These are phyloP conservation scores for Uropsilus gracilis DNA, from an alignment of 2,113 vertebrate species.

Conservation along the genomic window DNA sequence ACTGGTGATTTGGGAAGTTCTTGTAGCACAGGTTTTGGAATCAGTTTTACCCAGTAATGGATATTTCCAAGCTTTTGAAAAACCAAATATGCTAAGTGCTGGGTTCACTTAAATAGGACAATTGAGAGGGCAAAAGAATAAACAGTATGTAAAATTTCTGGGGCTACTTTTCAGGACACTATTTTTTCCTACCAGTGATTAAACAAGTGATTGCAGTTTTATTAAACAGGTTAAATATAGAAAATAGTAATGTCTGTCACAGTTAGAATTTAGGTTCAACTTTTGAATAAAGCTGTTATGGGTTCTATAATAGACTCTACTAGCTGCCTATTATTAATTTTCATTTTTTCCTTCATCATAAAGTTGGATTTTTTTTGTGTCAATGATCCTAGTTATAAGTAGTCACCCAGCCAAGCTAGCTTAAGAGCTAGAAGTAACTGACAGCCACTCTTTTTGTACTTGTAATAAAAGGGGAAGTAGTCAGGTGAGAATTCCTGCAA, in stretches of 20 bases:
- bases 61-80: fast-evolving
- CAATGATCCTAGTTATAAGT: neutral
- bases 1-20: neutral
- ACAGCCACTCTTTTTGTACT: neutral
- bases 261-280: neutral
- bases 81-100: neutral
- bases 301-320: neutral
- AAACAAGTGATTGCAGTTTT: neutral
- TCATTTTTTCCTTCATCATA: neutral
- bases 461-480: neutral
- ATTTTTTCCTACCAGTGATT: neutral
- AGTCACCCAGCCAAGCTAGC: neutral
- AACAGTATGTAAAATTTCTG: neutral
- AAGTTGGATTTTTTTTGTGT: neutral
- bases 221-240: neutral
- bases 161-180: neutral
- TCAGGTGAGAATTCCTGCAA: neutral
- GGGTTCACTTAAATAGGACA: neutral
- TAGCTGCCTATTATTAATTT: neutral
- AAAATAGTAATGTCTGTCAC: neutral
- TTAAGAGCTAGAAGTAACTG: neutral
- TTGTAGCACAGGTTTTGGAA: neutral
- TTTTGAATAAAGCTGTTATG: neutral
- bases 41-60: neutral
- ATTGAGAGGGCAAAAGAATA: neutral